Evolutionary conservation across 1,140 invertebrate genomes (phyloP), one percentile per base, ranked within the genome.

Genomic region (Drosophila tsacasi): DNA sequence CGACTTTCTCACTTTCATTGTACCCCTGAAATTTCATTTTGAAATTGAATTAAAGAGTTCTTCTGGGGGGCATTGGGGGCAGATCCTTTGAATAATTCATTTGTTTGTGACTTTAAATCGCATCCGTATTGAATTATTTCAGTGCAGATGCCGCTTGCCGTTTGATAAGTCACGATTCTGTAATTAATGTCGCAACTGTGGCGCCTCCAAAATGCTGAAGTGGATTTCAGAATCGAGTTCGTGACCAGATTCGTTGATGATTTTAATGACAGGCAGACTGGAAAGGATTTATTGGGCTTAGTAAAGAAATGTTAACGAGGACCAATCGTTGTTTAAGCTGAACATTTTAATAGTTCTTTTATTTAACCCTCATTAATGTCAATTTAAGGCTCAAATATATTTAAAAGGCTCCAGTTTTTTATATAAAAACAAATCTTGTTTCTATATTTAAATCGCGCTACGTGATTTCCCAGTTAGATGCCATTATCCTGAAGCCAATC

Each of bases 221-320:
- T 44, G 64, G 58, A 77, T 77, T 77, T 55, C 65, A 60, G 47
- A 68, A 77, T 77, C 52, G 74, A 77, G 64, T 77, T 77, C 75
- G 75, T 77, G 75, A 77, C 63, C 35, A 47, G 75, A n/a, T 44
- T 77, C 3, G 37, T 37, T 69, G 57, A 68, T 77, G 71, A 42
- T 65, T 74, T 76, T 25, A 44, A 32, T 58, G 72, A 42, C 55
- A 49, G 46, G 9, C 54, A n/a, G 54, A 25, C 21, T 37, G 35
- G 37, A 40, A 54, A 74, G 68, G 71, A 73, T 74, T 74, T 52
- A 73, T 74, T 19, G 37, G n/a, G 46, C 23, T 39, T 44, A 40
- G 21, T 13, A 60, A 50, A 37, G 52, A 73, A 61, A 73, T 73
- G 23, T 52, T 72, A 37, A 73, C 17, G 27, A 49, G 35, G 66